A percentile compares a stretch with the other conserved stretches of the same genome.
phyloP scores from a whole-genome alignment of 2,888 invertebrate genomes.

The Aspidiotus rigidus region DNA sequence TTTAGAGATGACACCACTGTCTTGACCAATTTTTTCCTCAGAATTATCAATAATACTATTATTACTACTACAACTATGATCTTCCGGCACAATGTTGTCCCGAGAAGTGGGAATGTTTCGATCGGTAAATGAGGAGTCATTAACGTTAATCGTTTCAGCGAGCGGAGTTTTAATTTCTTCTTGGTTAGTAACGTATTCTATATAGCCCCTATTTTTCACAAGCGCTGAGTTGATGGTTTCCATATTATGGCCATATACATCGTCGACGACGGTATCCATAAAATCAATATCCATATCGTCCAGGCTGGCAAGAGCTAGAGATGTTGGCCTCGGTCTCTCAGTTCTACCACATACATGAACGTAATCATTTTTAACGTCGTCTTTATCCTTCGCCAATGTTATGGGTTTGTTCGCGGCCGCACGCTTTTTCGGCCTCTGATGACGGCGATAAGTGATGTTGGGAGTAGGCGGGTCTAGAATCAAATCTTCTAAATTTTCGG shows the following conservation, averaged over 20 bases:
- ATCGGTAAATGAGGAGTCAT: slow-evolving; percentile 19
- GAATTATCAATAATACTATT: slow-evolving; percentile 8
- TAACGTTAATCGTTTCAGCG: slow-evolving; percentile 19
- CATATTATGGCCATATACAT: slow-evolving; percentile 45
- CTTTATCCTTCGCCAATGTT: slow-evolving; percentile 42
- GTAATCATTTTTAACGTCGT: slow-evolving; percentile 43
- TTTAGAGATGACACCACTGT: background rate
- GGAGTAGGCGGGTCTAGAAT: slow-evolving; percentile 50
- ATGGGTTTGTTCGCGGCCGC: slow-evolving; percentile 41
- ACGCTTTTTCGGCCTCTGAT: slow-evolving; percentile 40
- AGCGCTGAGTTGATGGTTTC: slow-evolving; percentile 46
- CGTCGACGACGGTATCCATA: slow-evolving; percentile 74
- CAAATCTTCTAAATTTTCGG: slow-evolving; percentile 56
- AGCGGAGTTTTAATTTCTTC: slow-evolving; percentile 35
- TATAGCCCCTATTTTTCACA: slow-evolving; percentile 53
- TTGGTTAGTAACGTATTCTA: slow-evolving; percentile 52
- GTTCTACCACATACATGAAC: slow-evolving; percentile 44
- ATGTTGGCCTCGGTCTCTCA: slow-evolving; percentile 32
- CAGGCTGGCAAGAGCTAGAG: slow-evolving; percentile 46
- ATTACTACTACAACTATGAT: too few species aligned
- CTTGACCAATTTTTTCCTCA: background rate
- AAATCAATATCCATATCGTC: slow-evolving; percentile 78
- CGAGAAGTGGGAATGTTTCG: slow-evolving; percentile 8
- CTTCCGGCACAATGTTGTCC: background rate
- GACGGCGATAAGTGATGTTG: slow-evolving; percentile 42